Evolutionary conservation across 1,140 invertebrate genomes (phyloP).

Genomic region (Papilio xuthus): DNA sequence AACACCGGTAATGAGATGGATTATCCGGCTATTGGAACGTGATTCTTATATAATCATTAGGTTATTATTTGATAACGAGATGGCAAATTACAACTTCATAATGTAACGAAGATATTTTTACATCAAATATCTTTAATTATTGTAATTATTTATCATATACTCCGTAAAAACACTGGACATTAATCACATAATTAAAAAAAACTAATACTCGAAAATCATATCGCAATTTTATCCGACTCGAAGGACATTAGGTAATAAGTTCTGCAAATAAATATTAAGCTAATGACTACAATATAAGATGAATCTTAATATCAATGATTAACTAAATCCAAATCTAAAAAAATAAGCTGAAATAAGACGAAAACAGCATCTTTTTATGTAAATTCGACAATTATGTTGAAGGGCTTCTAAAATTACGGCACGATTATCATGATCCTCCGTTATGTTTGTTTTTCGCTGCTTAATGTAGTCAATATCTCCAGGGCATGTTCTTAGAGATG

Average conservation of each 20-base stretch:
- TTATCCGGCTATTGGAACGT: background rate
- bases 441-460: constrained; percentile 14
- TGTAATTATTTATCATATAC: background rate
- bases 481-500: constrained; percentile 4
- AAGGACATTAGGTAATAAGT: background rate
- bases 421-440: background rate
- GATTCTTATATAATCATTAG: background rate
- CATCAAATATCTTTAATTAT: background rate
- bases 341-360: background rate
- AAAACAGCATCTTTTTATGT: constrained; percentile 1
- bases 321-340: background rate
- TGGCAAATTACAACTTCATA: background rate
- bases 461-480: constrained; percentile 12
- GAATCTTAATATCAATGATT: background rate
- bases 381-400: background rate
- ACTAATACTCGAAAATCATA: background rate
- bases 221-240: background rate
- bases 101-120: background rate
- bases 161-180: no score
- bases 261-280: background rate
- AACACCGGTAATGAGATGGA: background rate
- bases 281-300: background rate
- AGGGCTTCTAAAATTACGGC: constrained; percentile 1
- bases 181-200: no score
- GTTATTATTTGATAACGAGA: background rate